Conservation (phyloP, 2,113 vertebrate species). For the Lasiurus cinereus region DNA sequence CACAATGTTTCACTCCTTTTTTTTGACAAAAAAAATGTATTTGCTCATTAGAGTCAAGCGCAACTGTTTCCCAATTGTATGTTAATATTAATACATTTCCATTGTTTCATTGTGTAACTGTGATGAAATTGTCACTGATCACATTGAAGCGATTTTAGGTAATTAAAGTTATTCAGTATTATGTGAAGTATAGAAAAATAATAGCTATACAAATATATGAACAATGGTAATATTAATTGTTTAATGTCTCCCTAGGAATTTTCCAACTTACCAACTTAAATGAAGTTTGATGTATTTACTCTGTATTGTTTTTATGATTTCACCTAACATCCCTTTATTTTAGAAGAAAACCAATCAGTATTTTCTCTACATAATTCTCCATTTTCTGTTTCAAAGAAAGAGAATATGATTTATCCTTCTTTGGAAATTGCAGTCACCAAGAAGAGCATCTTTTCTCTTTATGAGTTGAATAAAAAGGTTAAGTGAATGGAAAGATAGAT, state of each 20-base stretch:
- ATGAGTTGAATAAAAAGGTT: not conserved
- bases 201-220: not conserved
- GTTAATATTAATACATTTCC: constrained; percentile 50
- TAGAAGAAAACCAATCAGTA: not conserved
- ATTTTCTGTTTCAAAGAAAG: constrained; percentile 30
- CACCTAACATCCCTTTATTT: not conserved
- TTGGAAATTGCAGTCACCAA: not conserved
- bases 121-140: constrained; percentile 6
- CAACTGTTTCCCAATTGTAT: constrained; percentile 34
- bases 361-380: not conserved
- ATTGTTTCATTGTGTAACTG: not conserved
- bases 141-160: not conserved
- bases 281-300: not conserved
- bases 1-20: not conserved
- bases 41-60: not conserved
- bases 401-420: constrained; percentile 6
- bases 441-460: not conserved
- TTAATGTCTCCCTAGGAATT: not conserved
- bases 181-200: constrained; percentile 25
- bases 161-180: not conserved
- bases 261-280: constrained; percentile 3
- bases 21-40: constrained; percentile 9
- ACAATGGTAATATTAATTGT: not conserved
- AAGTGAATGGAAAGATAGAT: not conserved
- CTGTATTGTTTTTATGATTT: not conserved